Evolutionary conservation across 2,113 vertebrate species (phyloP).

Genomic region (Corythoichthys intestinalis): DNA sequence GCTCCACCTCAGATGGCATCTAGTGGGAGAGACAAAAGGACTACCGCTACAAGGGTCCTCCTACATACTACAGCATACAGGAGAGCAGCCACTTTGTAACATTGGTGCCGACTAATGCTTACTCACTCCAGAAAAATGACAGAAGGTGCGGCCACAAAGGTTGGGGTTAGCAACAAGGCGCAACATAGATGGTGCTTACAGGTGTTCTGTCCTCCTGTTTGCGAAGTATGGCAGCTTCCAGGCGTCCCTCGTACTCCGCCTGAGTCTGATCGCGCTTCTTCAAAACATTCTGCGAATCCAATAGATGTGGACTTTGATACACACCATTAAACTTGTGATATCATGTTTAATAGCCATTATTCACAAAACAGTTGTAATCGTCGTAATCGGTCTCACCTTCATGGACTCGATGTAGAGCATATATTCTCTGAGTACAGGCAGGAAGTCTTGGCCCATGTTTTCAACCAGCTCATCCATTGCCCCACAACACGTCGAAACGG

Average conservation of each 20-base stretch:
- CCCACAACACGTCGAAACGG: conserved; percentile 80
- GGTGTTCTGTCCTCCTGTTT: conserved; percentile 86
- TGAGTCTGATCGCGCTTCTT: conserved; percentile 96
- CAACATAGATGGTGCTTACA: conserved; percentile 66
- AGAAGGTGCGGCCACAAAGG: background rate
- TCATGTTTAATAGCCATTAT: background rate
- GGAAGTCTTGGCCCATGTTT: conserved; percentile 89
- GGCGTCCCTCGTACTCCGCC: conserved; percentile 91
- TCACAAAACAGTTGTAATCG: too few relatives aligned
- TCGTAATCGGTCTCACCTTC: conserved; percentile 77
- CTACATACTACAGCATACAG: conserved; percentile 5
- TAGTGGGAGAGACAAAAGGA: conserved; percentile 44
- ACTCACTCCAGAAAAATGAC: background rate
- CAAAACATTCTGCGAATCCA: conserved; percentile 80
- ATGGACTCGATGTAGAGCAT: conserved; percentile 91
- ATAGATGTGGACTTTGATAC: background rate
- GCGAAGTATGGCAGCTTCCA: conserved; percentile 85
- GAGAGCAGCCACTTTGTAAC: background rate
- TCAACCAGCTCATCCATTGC: conserved; percentile 88
- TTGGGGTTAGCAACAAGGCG: background rate
- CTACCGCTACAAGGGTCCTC: conserved; percentile 45
- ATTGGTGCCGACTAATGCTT: background rate
- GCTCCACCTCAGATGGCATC: conserved; percentile 91
- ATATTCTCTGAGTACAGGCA: conserved; percentile 93
- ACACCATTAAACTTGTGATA: background rate